Percentiles rank a stretch among this genome's conserved stretches.
phyloP scores from a whole-genome alignment of 1,140 invertebrate genomes.

The Brachionus calyciflorus region DNA sequence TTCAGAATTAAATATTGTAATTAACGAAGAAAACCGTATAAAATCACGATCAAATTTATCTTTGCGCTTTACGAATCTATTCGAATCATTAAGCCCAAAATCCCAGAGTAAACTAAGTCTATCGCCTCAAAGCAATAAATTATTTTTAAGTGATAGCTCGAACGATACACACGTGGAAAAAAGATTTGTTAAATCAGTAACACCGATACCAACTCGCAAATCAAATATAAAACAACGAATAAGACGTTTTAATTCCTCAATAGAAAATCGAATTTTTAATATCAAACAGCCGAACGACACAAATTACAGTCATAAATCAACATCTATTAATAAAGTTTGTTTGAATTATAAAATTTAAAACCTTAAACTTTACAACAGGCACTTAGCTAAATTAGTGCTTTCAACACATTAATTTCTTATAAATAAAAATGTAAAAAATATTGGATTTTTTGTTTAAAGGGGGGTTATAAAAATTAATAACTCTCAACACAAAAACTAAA shows the following conservation, averaged over 20 bases:
- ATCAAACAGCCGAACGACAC: neutral
- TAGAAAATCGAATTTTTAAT: constrained; percentile 28
- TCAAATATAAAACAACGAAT: constrained; percentile 16
- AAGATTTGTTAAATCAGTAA: neutral
- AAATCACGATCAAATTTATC: constrained; percentile 10
- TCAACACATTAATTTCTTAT: no score
- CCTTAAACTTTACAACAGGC: no score
- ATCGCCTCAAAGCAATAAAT: neutral
- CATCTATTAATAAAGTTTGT: constrained; percentile 41
- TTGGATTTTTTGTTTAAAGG: neutral
- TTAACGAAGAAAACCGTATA: neutral
- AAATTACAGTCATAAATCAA: constrained; percentile 17
- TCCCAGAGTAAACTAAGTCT: neutral
- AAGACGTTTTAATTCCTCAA: constrained; percentile 22
- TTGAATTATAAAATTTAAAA: constrained; percentile 20
- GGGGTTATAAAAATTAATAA: no score
- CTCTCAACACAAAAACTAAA: no score
- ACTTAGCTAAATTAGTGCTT: no score
- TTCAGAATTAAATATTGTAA: neutral
- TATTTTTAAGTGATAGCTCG: neutral
- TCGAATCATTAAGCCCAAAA: neutral
- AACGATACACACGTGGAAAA: neutral
- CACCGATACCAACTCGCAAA: neutral
- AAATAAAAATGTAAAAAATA: no score
- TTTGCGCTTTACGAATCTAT: neutral